A percentile compares a stretch with the other conserved stretches of the same genome.
These are phyloP conservation scores for Axea sp. DNA, from an alignment of 2,888 invertebrate genomes.

Conservation along the genomic window DNA sequence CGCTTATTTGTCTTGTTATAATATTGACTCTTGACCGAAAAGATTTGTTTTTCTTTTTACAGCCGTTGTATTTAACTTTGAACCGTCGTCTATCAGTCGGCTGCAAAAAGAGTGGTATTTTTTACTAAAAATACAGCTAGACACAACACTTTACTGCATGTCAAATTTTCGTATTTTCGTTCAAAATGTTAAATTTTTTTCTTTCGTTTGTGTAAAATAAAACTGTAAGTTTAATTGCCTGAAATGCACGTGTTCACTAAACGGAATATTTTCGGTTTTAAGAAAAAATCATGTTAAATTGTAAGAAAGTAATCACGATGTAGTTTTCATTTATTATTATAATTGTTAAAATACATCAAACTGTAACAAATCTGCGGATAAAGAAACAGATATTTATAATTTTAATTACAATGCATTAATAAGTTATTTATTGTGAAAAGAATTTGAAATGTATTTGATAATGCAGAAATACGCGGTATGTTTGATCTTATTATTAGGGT, in stretches of 20 bases:
- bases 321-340: too few relatives aligned
- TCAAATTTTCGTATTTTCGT: not conserved
- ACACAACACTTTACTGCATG: constrained; percentile 9
- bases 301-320: too few relatives aligned
- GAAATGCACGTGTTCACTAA: too few relatives aligned
- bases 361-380: too few relatives aligned
- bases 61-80: constrained; percentile 18
- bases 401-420: not conserved
- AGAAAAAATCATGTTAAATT: too few relatives aligned
- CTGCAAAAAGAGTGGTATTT: constrained; percentile 9
- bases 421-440: constrained; percentile 2
- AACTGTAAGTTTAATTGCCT: too few relatives aligned
- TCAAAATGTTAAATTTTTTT: not conserved
- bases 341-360: too few relatives aligned
- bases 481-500: constrained; percentile 52
- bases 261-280: too few relatives aligned
- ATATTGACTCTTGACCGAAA: constrained; percentile 43
- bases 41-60: constrained; percentile 30
- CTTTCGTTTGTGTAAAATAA: not conserved
- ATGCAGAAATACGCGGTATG: constrained; percentile 32
- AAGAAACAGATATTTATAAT: too few relatives aligned
- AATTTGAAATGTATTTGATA: constrained; percentile 1
- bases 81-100: constrained; percentile 22
- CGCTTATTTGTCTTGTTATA: constrained; percentile 24
- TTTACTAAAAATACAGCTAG: constrained; percentile 5